phyloP scores from a whole-genome alignment of 2,888 invertebrate genomes.

The Spodoptera exigua region DNA sequence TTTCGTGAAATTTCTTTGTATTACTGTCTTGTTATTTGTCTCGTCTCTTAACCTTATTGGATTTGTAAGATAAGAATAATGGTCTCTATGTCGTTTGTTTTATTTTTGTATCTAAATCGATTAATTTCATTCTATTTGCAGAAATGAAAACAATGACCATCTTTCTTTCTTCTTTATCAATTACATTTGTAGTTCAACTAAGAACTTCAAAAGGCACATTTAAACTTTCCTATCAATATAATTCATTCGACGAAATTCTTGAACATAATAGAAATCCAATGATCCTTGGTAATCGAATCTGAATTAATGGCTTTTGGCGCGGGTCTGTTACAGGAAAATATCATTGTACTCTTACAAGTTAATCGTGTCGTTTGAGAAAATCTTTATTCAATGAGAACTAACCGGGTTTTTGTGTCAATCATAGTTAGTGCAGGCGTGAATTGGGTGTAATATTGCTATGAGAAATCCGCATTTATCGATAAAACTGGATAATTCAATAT shows the following conservation, averaged over 20 bases:
- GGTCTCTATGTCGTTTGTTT: no score
- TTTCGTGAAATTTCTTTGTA: constrained; percentile 2
- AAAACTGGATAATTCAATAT: constrained; percentile 38
- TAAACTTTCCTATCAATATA: constrained; percentile 44
- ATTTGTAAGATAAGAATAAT: constrained; percentile 1
- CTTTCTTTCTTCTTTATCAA: constrained; percentile 1
- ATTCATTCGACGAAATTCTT: constrained; percentile 40
- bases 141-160: no score
- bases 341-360: constrained; percentile 30
- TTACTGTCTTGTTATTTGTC: no score
- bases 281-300: constrained; percentile 39
- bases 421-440: constrained; percentile 12
- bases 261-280: constrained; percentile 46
- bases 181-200: constrained; percentile 21
- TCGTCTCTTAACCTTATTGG: neutral
- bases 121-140: no score
- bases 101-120: no score
- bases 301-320: constrained; percentile 31
- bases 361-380: constrained; percentile 17
- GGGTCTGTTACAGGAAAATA: constrained; percentile 24
- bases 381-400: constrained; percentile 19
- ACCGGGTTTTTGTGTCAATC: constrained; percentile 23
- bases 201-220: constrained; percentile 24
- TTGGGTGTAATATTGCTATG: constrained; percentile 38
- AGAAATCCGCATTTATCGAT: constrained; percentile 43